phyloP scores from a whole-genome alignment of 2,888 invertebrate genomes.

The Anthoptus insignis region DNA sequence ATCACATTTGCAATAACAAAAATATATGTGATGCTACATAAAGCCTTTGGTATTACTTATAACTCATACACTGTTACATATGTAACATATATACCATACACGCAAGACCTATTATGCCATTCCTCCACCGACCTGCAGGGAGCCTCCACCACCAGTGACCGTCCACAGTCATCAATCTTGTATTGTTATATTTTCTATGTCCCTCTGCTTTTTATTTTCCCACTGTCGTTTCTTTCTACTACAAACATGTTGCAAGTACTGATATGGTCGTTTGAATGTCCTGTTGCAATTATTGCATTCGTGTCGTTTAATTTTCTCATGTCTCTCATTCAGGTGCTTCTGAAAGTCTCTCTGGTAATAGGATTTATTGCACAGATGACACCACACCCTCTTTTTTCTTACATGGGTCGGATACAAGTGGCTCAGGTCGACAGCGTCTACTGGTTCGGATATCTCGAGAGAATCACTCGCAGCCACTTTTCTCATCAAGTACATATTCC shows the following conservation, averaged over 20 bases:
- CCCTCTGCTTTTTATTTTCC: background rate
- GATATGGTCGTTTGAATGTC: background rate
- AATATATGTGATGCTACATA: no score
- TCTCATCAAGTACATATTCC: constrained; percentile 58
- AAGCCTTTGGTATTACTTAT: no score
- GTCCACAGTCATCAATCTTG: background rate
- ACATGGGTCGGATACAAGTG: constrained; percentile 49
- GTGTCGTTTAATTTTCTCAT: background rate
- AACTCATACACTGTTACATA: no score
- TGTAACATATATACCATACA: no score
- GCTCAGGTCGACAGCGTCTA: constrained; percentile 54
- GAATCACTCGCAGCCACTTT: constrained; percentile 51
- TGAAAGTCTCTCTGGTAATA: constrained; percentile 5
- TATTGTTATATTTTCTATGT: background rate
- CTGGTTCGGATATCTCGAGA: constrained; percentile 51
- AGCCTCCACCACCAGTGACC: no score
- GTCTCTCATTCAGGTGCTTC: constrained; percentile 1
- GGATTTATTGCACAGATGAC: background rate
- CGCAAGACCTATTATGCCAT: no score
- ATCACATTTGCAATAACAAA: no score
- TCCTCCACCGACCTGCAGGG: no score
- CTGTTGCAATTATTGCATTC: constrained; percentile 5
- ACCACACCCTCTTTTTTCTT: background rate
- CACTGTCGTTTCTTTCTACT: background rate
- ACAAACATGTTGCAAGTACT: constrained; percentile 1